These are phyloP conservation scores for Sepioteuthis lessoniana DNA, from an alignment of 2,888 invertebrate species.

Conservation along the genomic window DNA sequence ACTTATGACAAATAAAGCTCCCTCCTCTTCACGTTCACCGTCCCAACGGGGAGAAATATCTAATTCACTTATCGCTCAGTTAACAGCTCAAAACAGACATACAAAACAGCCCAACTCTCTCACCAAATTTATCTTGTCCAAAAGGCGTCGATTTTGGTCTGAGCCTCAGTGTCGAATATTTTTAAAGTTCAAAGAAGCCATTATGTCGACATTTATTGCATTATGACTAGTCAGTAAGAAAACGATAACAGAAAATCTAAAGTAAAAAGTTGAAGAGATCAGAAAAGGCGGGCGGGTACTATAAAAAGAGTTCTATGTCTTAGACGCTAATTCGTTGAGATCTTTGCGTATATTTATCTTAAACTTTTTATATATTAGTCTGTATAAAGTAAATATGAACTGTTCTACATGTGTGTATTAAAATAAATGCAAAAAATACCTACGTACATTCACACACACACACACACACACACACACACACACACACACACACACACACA, in stretches of 20 bases:
- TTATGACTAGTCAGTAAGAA: background rate
- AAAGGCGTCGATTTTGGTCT: background rate
- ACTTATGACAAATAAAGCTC: background rate
- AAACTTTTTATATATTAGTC: no score
- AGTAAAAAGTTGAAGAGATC: background rate
- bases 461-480: no score
- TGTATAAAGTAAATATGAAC: no score
- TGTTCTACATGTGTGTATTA: no score
- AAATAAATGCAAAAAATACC: no score
- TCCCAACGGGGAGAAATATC: background rate
- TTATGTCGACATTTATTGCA: slow-evolving; percentile 8
- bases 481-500: no score
- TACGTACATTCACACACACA: no score
- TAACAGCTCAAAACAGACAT: background rate
- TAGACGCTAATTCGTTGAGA: no score
- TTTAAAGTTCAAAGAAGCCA: background rate
- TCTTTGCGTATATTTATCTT: no score
- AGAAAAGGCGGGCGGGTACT: background rate
- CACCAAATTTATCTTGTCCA: background rate
- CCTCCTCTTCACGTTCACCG: background rate
- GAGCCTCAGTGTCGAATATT: background rate
- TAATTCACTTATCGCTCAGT: background rate
- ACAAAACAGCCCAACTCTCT: background rate
- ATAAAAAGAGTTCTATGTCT: background rate
- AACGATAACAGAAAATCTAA: background rate